Evolutionary conservation across 2,797 vertebrate species (phyloP), one percentile per base, ranked within the genome.

Genomic region (Mormyrus proboscirostris): DNA sequence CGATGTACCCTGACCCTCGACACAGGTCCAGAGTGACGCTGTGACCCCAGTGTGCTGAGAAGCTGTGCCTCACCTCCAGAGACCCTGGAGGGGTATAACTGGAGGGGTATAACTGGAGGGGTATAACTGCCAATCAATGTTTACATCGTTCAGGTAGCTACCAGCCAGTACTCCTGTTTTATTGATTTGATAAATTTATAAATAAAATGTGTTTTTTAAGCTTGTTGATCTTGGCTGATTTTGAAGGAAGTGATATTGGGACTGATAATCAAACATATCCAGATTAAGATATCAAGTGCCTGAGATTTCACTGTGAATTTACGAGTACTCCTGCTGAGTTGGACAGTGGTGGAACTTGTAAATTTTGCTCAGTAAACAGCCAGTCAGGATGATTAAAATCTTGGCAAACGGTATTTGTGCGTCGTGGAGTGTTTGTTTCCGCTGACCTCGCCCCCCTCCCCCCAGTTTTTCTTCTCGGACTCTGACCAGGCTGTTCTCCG

Each of bases 281-380:
- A 38, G 73, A n/a, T 79, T 8, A 44, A 79, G 73, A 44, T 79
- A 19, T 76, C 1, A 69, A 87, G 91, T 90, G 91, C 91, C 92
- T 93, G 92, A 93, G 92, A 94, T 94, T 93, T 95, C 94, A 93
- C 90, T 88, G 90, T 47, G 76, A 89, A 90, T 76, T 76, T 59
- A 2, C 1, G 73, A 92, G 91, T 93, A 92, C 57, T 79, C 55
- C 33, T 19, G 38, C 82, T 51, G 47, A 50, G 19, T 85, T 85
- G 44, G 47, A 51, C n/a, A 10, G 49, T 50, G 47, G 9, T 51
- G 12, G 49, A 85, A 53, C 50, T 85, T 85, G 47, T 85, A 22
- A 49, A 16, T 84, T 41, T 29, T 85, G 7, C 22, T 51, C 47
- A 12, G 8, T 85, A 25, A 53, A 33, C 22, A 53, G 44, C 25